Conservation (phyloP, 2,888 invertebrate species). For the Cephus sareptanus region DNA sequence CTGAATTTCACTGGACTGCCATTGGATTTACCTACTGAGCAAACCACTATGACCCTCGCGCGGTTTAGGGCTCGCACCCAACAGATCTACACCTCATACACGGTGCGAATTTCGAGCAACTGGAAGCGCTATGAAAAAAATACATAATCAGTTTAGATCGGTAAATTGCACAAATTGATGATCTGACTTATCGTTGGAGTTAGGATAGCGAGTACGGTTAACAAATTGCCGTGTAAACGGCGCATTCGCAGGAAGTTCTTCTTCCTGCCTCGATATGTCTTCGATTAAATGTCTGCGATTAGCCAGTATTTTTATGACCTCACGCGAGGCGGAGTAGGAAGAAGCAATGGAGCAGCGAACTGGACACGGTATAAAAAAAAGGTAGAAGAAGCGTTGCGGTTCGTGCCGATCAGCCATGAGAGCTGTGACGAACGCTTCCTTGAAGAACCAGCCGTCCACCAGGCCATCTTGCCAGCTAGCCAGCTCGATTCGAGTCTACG, state of each 20-base stretch:
- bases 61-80: not conserved
- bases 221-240: not conserved
- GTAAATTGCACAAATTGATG: not conserved
- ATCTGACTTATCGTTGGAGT: not conserved
- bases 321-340: not conserved
- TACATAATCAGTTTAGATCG: not conserved
- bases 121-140: not conserved
- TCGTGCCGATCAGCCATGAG: slow-evolving; percentile 5
- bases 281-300: not conserved
- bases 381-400: not conserved
- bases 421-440: slow-evolving; percentile 13
- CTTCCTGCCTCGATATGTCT: not conserved
- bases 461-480: not conserved
- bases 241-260: not conserved
- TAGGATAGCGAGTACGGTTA: not conserved
- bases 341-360: not conserved
- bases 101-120: not conserved
- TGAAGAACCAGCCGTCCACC: not conserved
- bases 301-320: slow-evolving; percentile 6
- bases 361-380: not conserved
- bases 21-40: not conserved
- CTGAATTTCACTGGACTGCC: not conserved
- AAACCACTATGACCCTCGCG: not conserved
- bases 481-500: not conserved
- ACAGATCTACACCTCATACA: too few species aligned